phyloP scores from a whole-genome alignment of 2,113 vertebrate genomes.

The Athene noctua region DNA sequence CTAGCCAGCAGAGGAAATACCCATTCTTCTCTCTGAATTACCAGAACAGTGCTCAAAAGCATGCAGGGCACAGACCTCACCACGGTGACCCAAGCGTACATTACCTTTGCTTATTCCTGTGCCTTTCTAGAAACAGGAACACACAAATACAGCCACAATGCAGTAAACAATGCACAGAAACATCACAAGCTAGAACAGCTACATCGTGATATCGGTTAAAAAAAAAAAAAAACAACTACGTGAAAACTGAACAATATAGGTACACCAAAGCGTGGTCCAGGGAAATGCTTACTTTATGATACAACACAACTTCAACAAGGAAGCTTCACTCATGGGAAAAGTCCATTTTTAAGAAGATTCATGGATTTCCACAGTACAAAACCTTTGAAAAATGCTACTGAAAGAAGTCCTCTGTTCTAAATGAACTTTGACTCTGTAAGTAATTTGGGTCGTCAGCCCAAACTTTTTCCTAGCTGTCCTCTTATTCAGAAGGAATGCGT shows the following conservation, averaged over 20 bases:
- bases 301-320: neutral
- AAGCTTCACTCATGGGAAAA: neutral
- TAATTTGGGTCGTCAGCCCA: neutral
- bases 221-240: neutral
- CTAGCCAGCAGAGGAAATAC: neutral
- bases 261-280: neutral
- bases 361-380: neutral
- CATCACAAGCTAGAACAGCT: neutral
- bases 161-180: neutral
- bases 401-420: neutral
- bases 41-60: neutral
- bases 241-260: neutral
- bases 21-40: neutral
- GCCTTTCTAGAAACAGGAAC: neutral
- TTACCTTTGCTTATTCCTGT: neutral
- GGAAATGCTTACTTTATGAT: neutral
- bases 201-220: neutral
- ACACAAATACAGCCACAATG: neutral
- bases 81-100: neutral
- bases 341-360: neutral
- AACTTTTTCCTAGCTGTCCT: neutral
- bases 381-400: neutral
- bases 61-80: rapidly evolving
- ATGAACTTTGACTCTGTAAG: neutral
- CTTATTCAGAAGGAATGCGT: neutral